Evolutionary conservation across 1,140 invertebrate species (phyloP), one percentile per base, ranked within the genome.

Genomic region (Eciton burchellii): DNA sequence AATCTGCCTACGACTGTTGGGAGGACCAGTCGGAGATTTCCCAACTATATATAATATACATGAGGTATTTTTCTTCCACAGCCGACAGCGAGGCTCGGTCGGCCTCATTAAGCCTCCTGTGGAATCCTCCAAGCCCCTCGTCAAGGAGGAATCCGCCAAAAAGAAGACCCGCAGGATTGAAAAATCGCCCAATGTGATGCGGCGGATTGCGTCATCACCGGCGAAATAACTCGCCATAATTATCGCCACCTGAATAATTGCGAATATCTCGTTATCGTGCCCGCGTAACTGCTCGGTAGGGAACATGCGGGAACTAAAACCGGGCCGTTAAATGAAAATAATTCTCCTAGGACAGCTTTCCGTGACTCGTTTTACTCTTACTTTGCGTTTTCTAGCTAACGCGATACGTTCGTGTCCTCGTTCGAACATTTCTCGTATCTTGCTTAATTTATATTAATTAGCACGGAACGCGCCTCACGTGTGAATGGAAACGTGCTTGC

Each of bases 201-300:
- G 60, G 49, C 68, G 83, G 70, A 84, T 86, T 74, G 74, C 62
- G 72, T 84, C 85, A 59, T 66, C 71, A 65, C 26, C 65, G 79
- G 59, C 79, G 47, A 74, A 72, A 71, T 77, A 86, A 87, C 65
- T 73, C 66, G 71, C 82, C 85, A 82, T 88, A 88, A 88, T 88
- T 88, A 88, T 88, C 82, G 83, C 29, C 24, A 56, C 66, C 72
- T 66, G 76, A 84, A 84, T 88, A 87, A 88, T 88, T 88, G 85
- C 85, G 59, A 87, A 87, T 59, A 71, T 88, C 85, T 88, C 86
- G 86, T 88, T 87, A 88, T 87, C 85, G 76, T 52, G 45, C 57
- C n/a, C 66, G 47, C 54, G 71, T 71, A 47, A 77, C 74, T 77
- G 59, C 68, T 74, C 24, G 41, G 47, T 41, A 12, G 52, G 24